A percentile compares a stretch with the other conserved stretches of the same genome.
Evolutionary conservation across 2,113 vertebrate genomes (phyloP).

Genomic region (Meles meles): DNA sequence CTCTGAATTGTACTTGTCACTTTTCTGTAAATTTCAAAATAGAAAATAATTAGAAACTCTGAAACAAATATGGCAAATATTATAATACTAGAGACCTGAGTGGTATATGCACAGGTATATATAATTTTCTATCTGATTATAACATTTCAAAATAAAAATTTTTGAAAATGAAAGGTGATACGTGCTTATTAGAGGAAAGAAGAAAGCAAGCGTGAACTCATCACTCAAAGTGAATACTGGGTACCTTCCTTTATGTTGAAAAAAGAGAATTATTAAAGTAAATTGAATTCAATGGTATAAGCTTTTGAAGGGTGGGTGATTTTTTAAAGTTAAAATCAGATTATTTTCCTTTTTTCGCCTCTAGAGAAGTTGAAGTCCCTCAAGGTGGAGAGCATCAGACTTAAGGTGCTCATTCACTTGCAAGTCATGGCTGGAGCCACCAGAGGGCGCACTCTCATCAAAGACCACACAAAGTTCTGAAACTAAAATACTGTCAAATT

Average conservation of each 20-base stretch:
- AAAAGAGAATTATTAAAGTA: neutral
- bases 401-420: neutral
- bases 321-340: neutral
- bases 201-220: neutral
- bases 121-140: neutral
- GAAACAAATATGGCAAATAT: neutral
- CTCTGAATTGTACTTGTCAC: neutral
- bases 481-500: neutral
- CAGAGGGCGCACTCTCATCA: conserved; percentile 57
- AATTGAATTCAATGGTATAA: neutral
- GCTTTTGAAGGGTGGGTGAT: neutral
- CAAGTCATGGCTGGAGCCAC: neutral
- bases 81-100: neutral
- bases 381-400: neutral
- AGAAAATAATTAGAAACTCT: neutral
- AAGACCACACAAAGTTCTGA: neutral
- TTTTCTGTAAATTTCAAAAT: neutral
- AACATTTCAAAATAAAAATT: conserved; percentile 26
- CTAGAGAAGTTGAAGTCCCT: neutral
- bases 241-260: conserved; percentile 27
- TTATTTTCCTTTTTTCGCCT: neutral
- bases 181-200: conserved; percentile 3
- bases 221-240: neutral
- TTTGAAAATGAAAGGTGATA: neutral
- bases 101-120: neutral